Conservation (phyloP, 1,140 invertebrate species). For the Homalodisca vitripennis region DNA sequence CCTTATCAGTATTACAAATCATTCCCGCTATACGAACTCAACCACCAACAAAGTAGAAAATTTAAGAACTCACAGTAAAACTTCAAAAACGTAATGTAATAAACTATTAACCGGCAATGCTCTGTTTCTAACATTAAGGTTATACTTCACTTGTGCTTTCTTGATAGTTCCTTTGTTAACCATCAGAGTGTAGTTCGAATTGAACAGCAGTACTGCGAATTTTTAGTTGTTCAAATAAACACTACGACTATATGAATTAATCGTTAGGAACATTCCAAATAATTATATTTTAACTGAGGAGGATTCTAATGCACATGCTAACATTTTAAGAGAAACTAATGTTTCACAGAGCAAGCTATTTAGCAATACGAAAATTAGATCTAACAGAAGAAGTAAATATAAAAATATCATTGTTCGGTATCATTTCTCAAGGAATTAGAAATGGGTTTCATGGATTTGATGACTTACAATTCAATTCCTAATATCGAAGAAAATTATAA, state of each 20-base stretch:
- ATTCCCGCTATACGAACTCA: too few relatives aligned
- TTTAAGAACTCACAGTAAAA: too few relatives aligned
- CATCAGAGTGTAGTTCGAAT: too few relatives aligned
- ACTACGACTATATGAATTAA: slow-evolving; percentile 5
- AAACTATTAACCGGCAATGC: too few relatives aligned
- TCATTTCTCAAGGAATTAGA: background rate
- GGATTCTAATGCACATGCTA: background rate
- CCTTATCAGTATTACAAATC: too few relatives aligned
- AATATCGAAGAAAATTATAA: slow-evolving; percentile 25
- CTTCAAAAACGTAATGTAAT: too few relatives aligned
- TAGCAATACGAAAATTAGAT: background rate
- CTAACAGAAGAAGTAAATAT: slow-evolving; percentile 6
- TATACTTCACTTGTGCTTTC: too few relatives aligned
- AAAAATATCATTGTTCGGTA: background rate
- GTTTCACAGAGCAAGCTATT: slow-evolving; percentile 12
- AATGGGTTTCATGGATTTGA: slow-evolving; percentile 12
- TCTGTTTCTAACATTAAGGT: too few relatives aligned
- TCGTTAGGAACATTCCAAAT: slow-evolving; percentile 3
- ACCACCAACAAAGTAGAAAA: too few relatives aligned
- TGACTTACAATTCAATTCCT: slow-evolving; percentile 26
- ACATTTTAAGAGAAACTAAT: background rate
- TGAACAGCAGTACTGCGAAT: too few relatives aligned
- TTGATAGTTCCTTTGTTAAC: too few relatives aligned
- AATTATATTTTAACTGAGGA: background rate
- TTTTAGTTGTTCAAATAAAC: background rate